phyloP scores from a whole-genome alignment of 2,888 invertebrate species.

The Trissoscelio sp. region DNA sequence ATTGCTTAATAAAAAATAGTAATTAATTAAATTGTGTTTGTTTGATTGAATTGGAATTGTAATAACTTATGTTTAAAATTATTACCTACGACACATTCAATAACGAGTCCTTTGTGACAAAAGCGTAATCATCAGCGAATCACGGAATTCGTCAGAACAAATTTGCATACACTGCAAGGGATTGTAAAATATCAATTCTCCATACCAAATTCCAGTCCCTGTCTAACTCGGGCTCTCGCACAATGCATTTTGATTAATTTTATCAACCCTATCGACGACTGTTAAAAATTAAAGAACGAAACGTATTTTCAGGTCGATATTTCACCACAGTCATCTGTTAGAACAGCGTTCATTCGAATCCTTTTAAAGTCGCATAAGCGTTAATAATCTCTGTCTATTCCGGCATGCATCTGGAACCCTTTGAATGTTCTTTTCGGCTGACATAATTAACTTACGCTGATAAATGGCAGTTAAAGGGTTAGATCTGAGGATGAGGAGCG shows the following conservation, averaged over 20 bases:
- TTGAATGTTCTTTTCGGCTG: conserved; percentile 63
- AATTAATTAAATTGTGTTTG: no score
- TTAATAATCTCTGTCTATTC: conserved; percentile 64
- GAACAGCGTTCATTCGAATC: conserved; percentile 64
- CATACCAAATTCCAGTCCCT: conserved; percentile 25
- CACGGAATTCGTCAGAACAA: conserved; percentile 24
- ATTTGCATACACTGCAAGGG: conserved; percentile 55
- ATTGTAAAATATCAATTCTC: conserved; percentile 58
- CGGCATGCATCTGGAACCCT: conserved; percentile 64
- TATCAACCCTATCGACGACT: conserved; percentile 62
- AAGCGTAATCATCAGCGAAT: conserved; percentile 36
- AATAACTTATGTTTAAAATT: background rate
- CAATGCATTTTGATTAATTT: conserved; percentile 60
- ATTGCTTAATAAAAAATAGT: no score
- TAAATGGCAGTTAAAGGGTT: conserved; percentile 63
- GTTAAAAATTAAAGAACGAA: conserved; percentile 54
- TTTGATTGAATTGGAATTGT: background rate
- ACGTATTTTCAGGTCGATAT: conserved; percentile 64
- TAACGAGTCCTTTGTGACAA: background rate
- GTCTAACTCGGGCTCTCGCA: conserved; percentile 14
- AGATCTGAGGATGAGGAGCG: conserved; percentile 41
- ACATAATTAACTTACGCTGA: conserved; percentile 64
- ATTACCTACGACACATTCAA: background rate
- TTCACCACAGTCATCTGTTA: conserved; percentile 62
- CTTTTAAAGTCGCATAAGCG: conserved; percentile 66